Base-by-base conservation (phyloP, 2,888 invertebrate species). In the Oeneis ivallda region DNA sequence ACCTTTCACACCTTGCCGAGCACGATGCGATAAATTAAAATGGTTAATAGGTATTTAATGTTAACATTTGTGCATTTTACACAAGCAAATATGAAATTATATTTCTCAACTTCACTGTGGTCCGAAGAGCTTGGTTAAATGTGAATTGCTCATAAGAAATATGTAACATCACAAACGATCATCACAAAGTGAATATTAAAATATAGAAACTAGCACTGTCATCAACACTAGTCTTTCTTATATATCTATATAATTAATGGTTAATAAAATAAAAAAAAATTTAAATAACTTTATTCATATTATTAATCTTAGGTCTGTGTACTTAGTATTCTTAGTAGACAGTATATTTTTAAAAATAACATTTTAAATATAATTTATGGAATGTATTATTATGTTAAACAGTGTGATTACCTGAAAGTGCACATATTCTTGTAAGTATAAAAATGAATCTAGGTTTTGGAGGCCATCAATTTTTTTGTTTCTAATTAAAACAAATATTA, bases 341-440 rank as follows among this genome's bases (percentile, higher is more conserved):
- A 54, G 11, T 19, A n/a, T 52, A 17, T 56, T 53, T 56, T 56
- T 50, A 6, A 13, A 17, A 54, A 11, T 41, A 19, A 56, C 39
- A 17, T 56, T 56, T 39, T 39, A 39, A 39, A 56, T 56, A 13
- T 39, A 54, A 17, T 56, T 56, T 56, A 56, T 41, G 41, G 56
- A 56, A 56, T 56, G 41, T 19, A 17, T n/a, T n/a, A n/a, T n/a
- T 26, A 26, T 26, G 26, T 26, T 26, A 26, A 26, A 26, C 26
- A 26, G 5, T 26, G 26, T 26, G 26, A 26, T 26, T 26, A 2
- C 5, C 26, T 5, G 5, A 26, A 26, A 26, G 26, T 26, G 26
- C 26, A 26, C 26, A 26, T 26, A n/a, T n/a, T n/a, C n/a, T n/a
- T n/a, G n/a, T n/a, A n/a, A n/a, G n/a, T n/a, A n/a, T n/a, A n/a